A percentile compares a stretch with the other conserved stretches of the same genome.
These are phyloP conservation scores for Heptranchias perlo DNA, from an alignment of 2,113 vertebrate genomes.

Conservation along the genomic window DNA sequence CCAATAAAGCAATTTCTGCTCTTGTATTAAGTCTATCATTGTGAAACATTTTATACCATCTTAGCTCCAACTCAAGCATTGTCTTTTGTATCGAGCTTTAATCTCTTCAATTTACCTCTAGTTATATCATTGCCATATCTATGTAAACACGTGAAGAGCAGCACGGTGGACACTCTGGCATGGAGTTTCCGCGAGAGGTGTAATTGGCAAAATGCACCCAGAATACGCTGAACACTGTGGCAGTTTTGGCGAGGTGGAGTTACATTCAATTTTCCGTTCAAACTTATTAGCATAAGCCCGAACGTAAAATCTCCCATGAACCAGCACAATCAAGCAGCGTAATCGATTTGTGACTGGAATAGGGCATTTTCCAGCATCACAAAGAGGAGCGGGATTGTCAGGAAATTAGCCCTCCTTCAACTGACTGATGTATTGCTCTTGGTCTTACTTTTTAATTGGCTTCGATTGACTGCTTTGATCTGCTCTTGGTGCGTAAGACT, in stretches of 20 bases:
- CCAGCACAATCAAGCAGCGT: background rate
- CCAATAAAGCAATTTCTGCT: background rate
- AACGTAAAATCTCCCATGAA: background rate
- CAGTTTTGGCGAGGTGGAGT: background rate
- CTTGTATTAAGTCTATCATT: background rate
- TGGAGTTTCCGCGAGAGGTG: no score
- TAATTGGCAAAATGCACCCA: no score
- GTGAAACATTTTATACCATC: background rate
- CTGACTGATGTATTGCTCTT: background rate
- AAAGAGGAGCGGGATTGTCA: background rate
- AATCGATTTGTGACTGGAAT: background rate
- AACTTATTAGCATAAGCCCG: background rate
- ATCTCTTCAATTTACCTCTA: background rate
- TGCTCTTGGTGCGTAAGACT: background rate
- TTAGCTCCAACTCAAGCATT: background rate
- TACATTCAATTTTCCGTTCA: background rate
- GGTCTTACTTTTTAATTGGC: background rate
- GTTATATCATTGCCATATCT: background rate
- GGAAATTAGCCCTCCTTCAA: background rate
- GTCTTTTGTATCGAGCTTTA: background rate
- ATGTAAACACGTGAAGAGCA: no score
- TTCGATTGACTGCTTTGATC: background rate
- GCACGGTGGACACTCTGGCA: no score
- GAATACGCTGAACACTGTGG: no score
- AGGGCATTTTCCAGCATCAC: background rate